Evolutionary conservation across 2,113 vertebrate genomes (phyloP).

Genomic region (Serinus canaria): DNA sequence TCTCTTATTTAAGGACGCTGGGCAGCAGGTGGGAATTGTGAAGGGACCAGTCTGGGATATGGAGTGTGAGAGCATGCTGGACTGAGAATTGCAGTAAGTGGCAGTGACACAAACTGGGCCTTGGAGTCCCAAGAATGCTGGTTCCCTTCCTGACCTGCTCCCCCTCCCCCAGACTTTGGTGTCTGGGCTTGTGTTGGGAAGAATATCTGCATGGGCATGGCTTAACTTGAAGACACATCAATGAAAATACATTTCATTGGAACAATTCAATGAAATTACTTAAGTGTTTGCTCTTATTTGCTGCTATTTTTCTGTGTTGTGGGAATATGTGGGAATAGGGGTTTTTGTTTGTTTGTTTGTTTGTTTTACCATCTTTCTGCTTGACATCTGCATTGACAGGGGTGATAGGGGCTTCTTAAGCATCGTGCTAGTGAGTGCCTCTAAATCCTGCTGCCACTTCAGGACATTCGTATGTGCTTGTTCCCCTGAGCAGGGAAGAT

Average conservation of each 20-base stretch:
- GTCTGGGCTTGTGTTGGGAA: not conserved
- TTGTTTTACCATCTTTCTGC: not conserved
- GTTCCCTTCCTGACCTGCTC: not conserved
- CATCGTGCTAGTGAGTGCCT: accelerated
- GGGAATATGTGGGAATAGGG: not conserved
- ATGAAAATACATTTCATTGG: not conserved
- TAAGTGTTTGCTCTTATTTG: not conserved
- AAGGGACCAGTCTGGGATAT: not conserved
- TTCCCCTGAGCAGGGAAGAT: not conserved
- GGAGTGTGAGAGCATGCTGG: not conserved
- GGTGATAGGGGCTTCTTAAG: not conserved
- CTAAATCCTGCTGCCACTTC: not conserved
- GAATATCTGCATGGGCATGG: not conserved
- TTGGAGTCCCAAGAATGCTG: not conserved
- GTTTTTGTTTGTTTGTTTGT: no score
- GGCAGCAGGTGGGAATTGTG: not conserved
- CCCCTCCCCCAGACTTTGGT: not conserved
- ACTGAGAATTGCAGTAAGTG: not conserved
- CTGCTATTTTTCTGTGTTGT: not conserved
- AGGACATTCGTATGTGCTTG: accelerated
- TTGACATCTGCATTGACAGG: not conserved
- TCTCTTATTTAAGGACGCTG: not conserved
- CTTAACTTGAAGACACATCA: not conserved
- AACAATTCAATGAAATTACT: not conserved
- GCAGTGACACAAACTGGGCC: not conserved